Evolutionary conservation across 2,797 vertebrate genomes (phyloP), one percentile per base, ranked within the genome.

Genomic region (Aeoliscus strigatus): DNA sequence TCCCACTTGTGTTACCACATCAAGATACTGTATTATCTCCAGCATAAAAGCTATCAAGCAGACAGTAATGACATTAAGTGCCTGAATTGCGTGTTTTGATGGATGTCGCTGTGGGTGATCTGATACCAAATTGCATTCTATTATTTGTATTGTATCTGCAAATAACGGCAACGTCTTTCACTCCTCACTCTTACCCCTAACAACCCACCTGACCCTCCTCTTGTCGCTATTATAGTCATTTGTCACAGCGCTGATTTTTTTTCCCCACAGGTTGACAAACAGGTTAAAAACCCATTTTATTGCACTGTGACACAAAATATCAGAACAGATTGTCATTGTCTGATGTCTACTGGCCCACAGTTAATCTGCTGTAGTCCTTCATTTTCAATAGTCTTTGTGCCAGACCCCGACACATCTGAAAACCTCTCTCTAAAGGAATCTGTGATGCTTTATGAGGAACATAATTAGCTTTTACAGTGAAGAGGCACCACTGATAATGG

Each of bases 31-130:
- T n/a, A 70, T 79, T 80, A 83, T 84, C 77, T 52, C 40, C 45
- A 18, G 63, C 69, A 79, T 80, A 77, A 82, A 82, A 80, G 75
- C 79, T 80, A 84, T 84, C 80, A 76, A 48, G 57, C 54, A 42
- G 40, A 59, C 67, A 59, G 66, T 80, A 82, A 85, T 73, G 73
- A 79, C 77, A 79, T 70, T 82, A 77, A 80, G 71, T 73, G 81
- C 81, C 71, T 80, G 80, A 51, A 77, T 77, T 69, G 70, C 78
- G 64, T 82, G 68, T 79, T 80, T 79, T 82, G 80, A 86, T 86
- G 79, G 81, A 85, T 84, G 78, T 83, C 75, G 4, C 71, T 39
- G 66, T 61, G 67, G 84, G 84, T 80, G 79, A 82, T 79, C 69
- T 69, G 70, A 80, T 66, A 67, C 65, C 56, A 83, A 81, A 81